phyloP scores from a whole-genome alignment of 2,113 vertebrate species.

The Chaetorhynchus papuensis region DNA sequence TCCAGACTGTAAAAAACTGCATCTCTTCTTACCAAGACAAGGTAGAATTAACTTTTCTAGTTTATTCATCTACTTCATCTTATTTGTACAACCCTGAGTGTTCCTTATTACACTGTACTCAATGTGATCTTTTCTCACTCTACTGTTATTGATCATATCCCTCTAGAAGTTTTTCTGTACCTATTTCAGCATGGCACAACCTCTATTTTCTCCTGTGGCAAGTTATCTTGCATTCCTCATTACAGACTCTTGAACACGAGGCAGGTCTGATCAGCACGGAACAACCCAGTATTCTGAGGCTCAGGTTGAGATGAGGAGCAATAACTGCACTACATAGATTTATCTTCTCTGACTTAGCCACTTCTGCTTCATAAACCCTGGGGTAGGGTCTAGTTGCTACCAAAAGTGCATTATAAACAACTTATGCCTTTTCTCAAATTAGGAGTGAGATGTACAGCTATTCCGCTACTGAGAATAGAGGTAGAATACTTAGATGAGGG shows the following conservation, averaged over 20 bases:
- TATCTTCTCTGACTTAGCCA: neutral
- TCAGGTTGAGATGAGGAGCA: neutral
- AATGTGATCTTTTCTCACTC: neutral
- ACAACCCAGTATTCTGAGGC: neutral
- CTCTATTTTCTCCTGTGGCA: neutral
- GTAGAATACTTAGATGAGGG: neutral
- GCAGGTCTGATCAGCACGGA: neutral
- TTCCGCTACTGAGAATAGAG: neutral
- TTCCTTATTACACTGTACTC: neutral
- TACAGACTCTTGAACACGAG: neutral
- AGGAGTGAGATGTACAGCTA: neutral
- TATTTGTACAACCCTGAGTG: neutral
- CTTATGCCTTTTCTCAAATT: neutral
- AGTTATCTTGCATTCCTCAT: neutral
- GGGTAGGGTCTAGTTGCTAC: neutral
- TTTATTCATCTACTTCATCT: neutral
- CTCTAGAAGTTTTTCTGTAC: neutral
- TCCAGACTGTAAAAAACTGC: neutral
- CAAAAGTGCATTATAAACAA: neutral
- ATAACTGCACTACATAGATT: neutral
- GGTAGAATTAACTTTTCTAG: neutral
- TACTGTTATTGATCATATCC: neutral
- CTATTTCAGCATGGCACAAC: neutral
- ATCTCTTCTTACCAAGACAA: neutral
- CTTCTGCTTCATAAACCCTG: neutral